Base-by-base conservation (phyloP, 2,113 vertebrate species). In the Manacus vitellinus region DNA sequence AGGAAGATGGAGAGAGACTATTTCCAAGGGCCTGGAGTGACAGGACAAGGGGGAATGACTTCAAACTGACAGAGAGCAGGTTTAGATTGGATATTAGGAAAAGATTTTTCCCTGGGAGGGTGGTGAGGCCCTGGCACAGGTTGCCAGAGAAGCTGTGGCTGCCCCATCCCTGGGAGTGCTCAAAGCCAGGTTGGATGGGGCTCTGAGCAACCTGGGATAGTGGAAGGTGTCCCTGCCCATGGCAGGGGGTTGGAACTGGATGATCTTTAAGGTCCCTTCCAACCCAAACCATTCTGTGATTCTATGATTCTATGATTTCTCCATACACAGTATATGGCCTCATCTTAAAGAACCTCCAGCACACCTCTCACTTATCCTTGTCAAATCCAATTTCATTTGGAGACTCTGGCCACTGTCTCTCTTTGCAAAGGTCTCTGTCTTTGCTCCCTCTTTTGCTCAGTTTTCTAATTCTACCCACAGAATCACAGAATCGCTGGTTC, bases 121-220 rank as follows among this genome's bases (percentile, higher is more conserved):
- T 41, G 39, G 0, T 0, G 16, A 76, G 63, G 41, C 41, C 55
- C 41, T 70, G 63, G 55, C 39, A 76, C 12, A 76, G 20, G 47
- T 4, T 76, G 1, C 24, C 20, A 41, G 39, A 76, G 79, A 0
- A 70, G 20, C 41, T 62, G 63, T 19, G 71, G 17, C 24, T 76
- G 47, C n/a, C 30, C 14, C 30, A 49, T 62, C 21, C 41, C 47
- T 82, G 70, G 23, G 0, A 61, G 33, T 21, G 33, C 30, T 0
- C 8, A 0, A 41, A 55, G 17, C 5, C 24, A 61, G 39, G n/a
- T 0, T 52, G 70, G 30, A 83, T 12, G 21, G 4, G n/a, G 10
- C 39, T 75, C 0, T 0, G 46, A 68, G 11, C 28, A 61, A 1
- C 0, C 21, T 55, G 47, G n/a, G 1, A 0, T 6, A 12, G 17